Evolutionary conservation across 37 sponge, comb jelly and placozoan species (phyloP), one percentile per base, ranked within the genome.

Genomic region (Oopsacas minuta): DNA sequence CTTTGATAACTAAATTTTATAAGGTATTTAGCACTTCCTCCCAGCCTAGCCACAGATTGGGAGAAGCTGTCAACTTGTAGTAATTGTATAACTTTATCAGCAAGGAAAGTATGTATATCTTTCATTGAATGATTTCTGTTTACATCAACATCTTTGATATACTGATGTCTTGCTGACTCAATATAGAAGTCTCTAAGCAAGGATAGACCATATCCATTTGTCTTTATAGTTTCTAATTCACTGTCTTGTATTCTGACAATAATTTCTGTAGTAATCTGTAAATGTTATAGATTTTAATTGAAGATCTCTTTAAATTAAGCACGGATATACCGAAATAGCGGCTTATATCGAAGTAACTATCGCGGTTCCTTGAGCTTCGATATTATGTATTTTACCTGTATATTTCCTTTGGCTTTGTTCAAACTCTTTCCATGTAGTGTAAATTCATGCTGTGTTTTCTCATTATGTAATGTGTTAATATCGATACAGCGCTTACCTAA

Each of bases 111-210:
- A 34, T 61, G 75, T 10, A 61, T 10, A 7, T 61, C 32, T 34
- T 61, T 61, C 75, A 61, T 61, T 61, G 75, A n/a, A 34, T 61
- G 75, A n/a, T 61, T 34, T 61, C 28, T 61, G 1, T 25, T 61
- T 7, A n/a, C 75, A n/a, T 61, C 75, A 5, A 61, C 75, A n/a
- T 61, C 75, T 61, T 61, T 61, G 28, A 61, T n/a, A n/a, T 61
- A 61, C 28, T 61, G 75, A 12, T 61, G 75, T n/a, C 75, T 61
- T n/a, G 75, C 30, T 10, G 75, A 7, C 30, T 61, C 75, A 32
- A 34, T 61, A 34, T 32, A n/a, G 22, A 61, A 61, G 28, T 61
- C 75, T 61, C 75, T 61, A 3, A 61, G 75, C 3, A 61, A 34
- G 28, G 75, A 61, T 3, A 61, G 22, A n/a, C 75, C 75, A 32